Base-by-base conservation (phyloP, 2,888 invertebrate species). In the Lasioglossum figueresi region DNA sequence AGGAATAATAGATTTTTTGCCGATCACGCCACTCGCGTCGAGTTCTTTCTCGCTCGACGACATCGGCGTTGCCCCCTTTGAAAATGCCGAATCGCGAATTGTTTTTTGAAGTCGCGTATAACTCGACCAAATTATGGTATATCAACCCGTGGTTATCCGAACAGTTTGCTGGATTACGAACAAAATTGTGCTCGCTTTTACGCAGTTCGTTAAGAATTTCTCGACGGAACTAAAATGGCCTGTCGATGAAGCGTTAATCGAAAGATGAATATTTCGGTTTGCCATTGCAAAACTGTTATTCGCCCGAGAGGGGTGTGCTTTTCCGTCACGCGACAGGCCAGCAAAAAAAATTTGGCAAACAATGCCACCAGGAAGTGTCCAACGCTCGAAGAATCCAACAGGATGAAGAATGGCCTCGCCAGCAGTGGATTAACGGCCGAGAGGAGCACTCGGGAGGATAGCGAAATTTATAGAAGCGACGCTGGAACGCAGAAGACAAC, bases 1-100 rank as follows among this genome's bases (percentile, higher is more conserved):
- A 88, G 90, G 91, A 92, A 92, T 93, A 91, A 92, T 93, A 92
- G 92, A 93, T 91, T 92, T 89, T 90, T 91, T 91, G 81, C 85
- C 80, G 76, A 71, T 73, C 48, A 82, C 75, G 43, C 68, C 86
- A 59, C 77, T 79, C 52, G 52, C 74, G 70, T 73, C 70, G 56
- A 63, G 70, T 82, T 70, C 78, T 70, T 70, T 40, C 40, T 83
- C 88, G 89, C 68, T 37, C 23, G 23, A 23, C 10, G 37, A 68
- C 68, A 23, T 23, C 82, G 87, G 79, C 79, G 83, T 85, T 87
- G 87, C 89, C 87, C 45, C 31, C 48, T 43, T 31, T 0, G 16
- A 14, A 70, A 40, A 40, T n/a, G 14, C 31, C 16, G 31, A 2
- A 6, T 63, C 27, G 59, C 27, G 14, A 59, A 59, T 27, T 16